These are phyloP conservation scores for Leptodactylus fallax DNA, from an alignment of 2,797 vertebrate species.

Conservation along the genomic window DNA sequence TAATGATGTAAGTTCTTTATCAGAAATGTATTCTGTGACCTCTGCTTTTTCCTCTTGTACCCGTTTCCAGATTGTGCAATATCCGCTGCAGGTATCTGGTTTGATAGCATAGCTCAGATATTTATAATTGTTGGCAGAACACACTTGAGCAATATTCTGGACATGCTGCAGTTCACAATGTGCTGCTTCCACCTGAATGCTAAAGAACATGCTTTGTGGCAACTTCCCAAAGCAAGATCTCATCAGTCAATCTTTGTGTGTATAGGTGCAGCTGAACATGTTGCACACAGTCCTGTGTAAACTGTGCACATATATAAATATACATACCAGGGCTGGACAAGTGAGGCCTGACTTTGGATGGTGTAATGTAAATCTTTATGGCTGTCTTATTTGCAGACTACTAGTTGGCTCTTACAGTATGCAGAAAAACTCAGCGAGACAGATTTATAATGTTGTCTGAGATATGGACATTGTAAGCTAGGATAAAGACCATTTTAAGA, in stretches of 20 bases:
- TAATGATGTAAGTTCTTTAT: not conserved
- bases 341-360: too few species aligned
- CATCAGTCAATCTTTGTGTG: not conserved
- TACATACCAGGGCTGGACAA: too few species aligned
- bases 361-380: too few species aligned
- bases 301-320: not conserved
- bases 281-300: not conserved
- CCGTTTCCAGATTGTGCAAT: not conserved
- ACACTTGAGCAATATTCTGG: not conserved
- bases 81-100: not conserved
- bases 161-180: not conserved
- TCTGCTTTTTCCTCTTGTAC: not conserved
- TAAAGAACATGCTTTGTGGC: not conserved
- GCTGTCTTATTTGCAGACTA: too few species aligned
- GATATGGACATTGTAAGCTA: too few species aligned
- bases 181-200: constrained; percentile 10
- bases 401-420: too few species aligned
- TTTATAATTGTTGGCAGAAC: not conserved
- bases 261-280: not conserved
- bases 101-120: not conserved
- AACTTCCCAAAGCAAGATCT: not conserved
- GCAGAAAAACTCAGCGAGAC: too few species aligned
- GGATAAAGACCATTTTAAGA: too few species aligned
- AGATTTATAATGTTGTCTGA: too few species aligned
- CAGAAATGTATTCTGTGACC: not conserved